Evolutionary conservation across 2,888 invertebrate species (phyloP).

Genomic region (Latrodectus hesperus): DNA sequence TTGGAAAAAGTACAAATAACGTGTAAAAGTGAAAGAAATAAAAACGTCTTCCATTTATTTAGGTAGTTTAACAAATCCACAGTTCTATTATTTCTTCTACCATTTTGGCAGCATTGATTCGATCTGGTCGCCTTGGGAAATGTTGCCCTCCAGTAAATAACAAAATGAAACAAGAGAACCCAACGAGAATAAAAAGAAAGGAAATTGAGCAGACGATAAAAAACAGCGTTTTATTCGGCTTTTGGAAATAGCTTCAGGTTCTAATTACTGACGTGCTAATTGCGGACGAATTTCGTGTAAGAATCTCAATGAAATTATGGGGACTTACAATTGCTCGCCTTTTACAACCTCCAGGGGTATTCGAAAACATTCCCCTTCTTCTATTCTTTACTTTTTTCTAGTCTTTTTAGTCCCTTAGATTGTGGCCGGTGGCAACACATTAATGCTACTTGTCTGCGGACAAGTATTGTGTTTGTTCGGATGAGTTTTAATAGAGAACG

Average conservation of each 20-base stretch:
- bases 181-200: slow-evolving; percentile 11
- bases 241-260: slow-evolving; percentile 50
- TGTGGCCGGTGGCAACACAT: slow-evolving; percentile 58
- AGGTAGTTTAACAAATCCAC: slow-evolving; percentile 50
- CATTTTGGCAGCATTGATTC: slow-evolving; percentile 22
- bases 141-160: slow-evolving; percentile 35
- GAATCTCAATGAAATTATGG: slow-evolving; percentile 60
- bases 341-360: slow-evolving; percentile 41
- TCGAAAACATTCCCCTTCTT: slow-evolving; percentile 28
- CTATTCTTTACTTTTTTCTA: slow-evolving; percentile 7
- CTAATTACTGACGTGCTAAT: slow-evolving; percentile 60
- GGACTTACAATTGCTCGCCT: slow-evolving; percentile 38
- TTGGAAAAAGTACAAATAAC: slow-evolving; percentile 7
- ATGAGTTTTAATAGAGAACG: slow-evolving; percentile 46
- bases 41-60: slow-evolving; percentile 42
- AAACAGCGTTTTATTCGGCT: slow-evolving; percentile 32
- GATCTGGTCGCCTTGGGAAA: slow-evolving; percentile 14
- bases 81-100: slow-evolving; percentile 41
- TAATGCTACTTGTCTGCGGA: slow-evolving; percentile 29
- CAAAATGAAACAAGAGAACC: slow-evolving; percentile 15
- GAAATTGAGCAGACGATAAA: neutral
- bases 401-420: slow-evolving; percentile 2
- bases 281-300: slow-evolving; percentile 43
- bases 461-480: slow-evolving; percentile 51
- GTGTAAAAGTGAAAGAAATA: neutral